A percentile compares a stretch with the other conserved stretches of the same genome.
phyloP scores from a whole-genome alignment of 2,888 invertebrate species.

The Caenorhabditis sulstoni region DNA sequence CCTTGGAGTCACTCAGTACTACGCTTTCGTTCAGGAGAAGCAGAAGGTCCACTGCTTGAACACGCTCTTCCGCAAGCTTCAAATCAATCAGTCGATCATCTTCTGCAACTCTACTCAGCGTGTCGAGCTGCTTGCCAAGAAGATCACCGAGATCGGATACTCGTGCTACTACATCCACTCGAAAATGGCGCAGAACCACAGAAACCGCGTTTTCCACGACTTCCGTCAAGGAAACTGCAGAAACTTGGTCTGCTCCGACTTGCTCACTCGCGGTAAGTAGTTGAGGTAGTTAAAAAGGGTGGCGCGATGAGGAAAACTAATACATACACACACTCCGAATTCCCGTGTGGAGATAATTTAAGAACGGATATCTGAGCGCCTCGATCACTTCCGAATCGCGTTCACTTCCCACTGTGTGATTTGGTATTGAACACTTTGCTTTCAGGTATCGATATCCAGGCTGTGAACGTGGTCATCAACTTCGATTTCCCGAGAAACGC shows the following conservation, averaged over 20 bases:
- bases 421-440: background rate
- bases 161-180: conserved; percentile 99
- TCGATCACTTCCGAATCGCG: background rate
- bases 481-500: conserved; percentile 99
- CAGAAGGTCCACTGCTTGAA: conserved; percentile 99
- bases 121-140: conserved; percentile 98
- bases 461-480: conserved; percentile 99
- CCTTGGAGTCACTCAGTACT: conserved; percentile 99
- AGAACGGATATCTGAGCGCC: conserved; percentile 61
- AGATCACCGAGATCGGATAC: conserved; percentile 99
- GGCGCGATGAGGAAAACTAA: conserved; percentile 47
- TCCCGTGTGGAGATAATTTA: conserved; percentile 35
- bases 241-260: conserved; percentile 93
- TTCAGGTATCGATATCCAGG: conserved; percentile 93
- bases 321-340: conserved; percentile 53
- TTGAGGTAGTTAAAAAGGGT: background rate
- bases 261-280: conserved; percentile 91
- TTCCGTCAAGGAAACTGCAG: conserved; percentile 97
- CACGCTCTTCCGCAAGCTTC: conserved; percentile 98
- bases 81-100: conserved; percentile 99
- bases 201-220: conserved; percentile 99
- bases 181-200: conserved; percentile 95
- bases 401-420: too few species aligned
- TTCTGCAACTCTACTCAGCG: conserved; percentile 99
- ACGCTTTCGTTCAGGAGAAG: conserved; percentile 99